A percentile compares a stretch with the other conserved stretches of the same genome.
Conservation (phyloP, 2,888 invertebrate genomes). For the Parasteatoda lunata region DNA sequence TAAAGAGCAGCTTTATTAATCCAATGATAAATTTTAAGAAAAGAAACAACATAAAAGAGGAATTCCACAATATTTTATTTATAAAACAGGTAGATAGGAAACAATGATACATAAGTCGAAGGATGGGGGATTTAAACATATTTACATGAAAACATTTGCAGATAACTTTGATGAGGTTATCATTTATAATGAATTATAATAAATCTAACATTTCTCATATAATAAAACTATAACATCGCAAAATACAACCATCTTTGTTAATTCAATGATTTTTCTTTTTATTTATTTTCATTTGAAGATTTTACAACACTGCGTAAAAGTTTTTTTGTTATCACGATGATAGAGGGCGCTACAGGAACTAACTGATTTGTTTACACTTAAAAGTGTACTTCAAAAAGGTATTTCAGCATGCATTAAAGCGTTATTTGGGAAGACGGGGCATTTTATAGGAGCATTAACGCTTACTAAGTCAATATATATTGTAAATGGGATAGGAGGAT, state of each 20-base stretch:
- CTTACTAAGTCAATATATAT: background rate
- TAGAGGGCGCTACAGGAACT: background rate
- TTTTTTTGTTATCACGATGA: background rate
- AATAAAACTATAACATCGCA: slow-evolving; percentile 62
- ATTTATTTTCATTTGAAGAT: background rate
- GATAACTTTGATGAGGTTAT: slow-evolving; percentile 62
- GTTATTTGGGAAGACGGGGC: background rate
- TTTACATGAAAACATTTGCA: slow-evolving; percentile 47
- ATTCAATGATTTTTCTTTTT: slow-evolving; percentile 15
- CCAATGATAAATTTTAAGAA: too few species aligned
- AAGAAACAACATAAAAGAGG: slow-evolving; percentile 11
- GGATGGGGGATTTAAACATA: slow-evolving; percentile 36
- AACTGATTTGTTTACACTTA: background rate
- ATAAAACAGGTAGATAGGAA: slow-evolving; percentile 63
- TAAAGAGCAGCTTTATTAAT: too few species aligned
- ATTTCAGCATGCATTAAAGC: background rate
- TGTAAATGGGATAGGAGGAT: background rate
- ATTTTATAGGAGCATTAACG: too few species aligned
- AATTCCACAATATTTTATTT: slow-evolving; percentile 63
- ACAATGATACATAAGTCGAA: slow-evolving; percentile 56
- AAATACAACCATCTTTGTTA: slow-evolving; percentile 51
- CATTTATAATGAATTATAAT: slow-evolving; percentile 30
- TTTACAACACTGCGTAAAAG: slow-evolving; percentile 45
- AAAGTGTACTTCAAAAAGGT: background rate
- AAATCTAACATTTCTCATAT: slow-evolving; percentile 40